Conservation (phyloP, 1,140 invertebrate genomes). For the Lucilia sericata region DNA sequence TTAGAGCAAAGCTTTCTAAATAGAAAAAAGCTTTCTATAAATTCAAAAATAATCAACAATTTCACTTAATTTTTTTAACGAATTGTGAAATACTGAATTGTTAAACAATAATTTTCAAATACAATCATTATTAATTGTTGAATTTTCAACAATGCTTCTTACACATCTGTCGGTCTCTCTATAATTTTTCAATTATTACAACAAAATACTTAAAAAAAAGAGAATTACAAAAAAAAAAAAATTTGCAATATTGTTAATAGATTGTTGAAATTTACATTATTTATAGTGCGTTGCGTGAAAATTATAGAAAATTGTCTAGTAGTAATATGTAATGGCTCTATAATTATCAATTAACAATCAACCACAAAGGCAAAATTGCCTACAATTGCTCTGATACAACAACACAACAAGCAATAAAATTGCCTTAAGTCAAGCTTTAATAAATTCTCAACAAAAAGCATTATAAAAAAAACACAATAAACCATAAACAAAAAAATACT, state of each 20-base stretch:
- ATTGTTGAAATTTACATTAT: background rate
- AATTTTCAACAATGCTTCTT: no score
- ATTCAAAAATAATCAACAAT: no score
- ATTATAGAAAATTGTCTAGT: conserved; percentile 27
- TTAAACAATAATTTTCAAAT: no score
- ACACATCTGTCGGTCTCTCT: background rate
- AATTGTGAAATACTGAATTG: no score
- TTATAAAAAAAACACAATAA: background rate
- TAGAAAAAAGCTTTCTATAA: no score
- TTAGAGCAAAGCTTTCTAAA: no score
- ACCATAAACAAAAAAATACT: background rate
- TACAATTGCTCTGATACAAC: conserved; percentile 8
- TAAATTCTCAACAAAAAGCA: conserved; percentile 15
- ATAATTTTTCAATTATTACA: conserved; percentile 26
- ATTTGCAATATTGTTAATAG: background rate
- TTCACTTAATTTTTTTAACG: no score
- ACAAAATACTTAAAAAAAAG: background rate
- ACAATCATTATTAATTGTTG: no score
- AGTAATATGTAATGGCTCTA: background rate
- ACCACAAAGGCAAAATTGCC: background rate
- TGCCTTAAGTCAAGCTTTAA: conserved; percentile 9
- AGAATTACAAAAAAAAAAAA: no score
- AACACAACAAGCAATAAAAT: background rate
- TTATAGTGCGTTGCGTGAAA: conserved; percentile 26
- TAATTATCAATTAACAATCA: conserved; percentile 27